Percentiles rank a stretch among this genome's conserved stretches.
Conservation (phyloP, 2,888 invertebrate species). For the Amphipoea oculea region DNA sequence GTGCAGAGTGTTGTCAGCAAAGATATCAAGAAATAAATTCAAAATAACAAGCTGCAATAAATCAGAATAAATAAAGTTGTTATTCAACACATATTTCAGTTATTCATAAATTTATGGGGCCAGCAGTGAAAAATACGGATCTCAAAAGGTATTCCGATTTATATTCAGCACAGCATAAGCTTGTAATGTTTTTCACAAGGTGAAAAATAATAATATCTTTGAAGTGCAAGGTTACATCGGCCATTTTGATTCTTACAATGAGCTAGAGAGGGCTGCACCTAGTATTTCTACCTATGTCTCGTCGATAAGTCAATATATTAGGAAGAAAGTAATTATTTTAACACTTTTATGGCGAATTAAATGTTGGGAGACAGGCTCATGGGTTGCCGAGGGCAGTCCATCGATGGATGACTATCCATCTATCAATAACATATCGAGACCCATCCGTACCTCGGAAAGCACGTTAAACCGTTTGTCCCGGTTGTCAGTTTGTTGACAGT, state of each 20-base stretch:
- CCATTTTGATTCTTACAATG: constrained; percentile 5
- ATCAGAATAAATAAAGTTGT: constrained; percentile 5
- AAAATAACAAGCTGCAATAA: constrained; percentile 8
- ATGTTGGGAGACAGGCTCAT: not conserved
- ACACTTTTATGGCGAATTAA: not conserved
- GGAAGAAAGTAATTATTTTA: not conserved
- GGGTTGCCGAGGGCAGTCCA: not conserved
- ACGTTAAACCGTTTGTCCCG: not conserved
- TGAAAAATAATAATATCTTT: constrained; percentile 10
- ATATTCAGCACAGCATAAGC: constrained; percentile 6
- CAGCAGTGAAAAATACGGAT: constrained; percentile 25
- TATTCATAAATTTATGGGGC: constrained; percentile 14
- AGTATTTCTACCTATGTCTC: not conserved
- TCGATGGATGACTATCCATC: not conserved
- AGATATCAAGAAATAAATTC: not conserved
- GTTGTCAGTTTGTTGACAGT: not conserved
- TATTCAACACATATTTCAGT: constrained; percentile 30
- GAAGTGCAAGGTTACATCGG: constrained; percentile 4
- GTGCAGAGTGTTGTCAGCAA: not conserved
- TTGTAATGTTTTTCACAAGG: constrained; percentile 9
- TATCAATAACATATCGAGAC: not conserved
- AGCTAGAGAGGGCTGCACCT: not conserved
- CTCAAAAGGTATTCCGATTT: constrained; percentile 7
- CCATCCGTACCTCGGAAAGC: not conserved
- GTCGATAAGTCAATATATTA: not conserved